Evolutionary conservation across 2,113 vertebrate species (phyloP).

Genomic region (Myotis lucifugus): DNA sequence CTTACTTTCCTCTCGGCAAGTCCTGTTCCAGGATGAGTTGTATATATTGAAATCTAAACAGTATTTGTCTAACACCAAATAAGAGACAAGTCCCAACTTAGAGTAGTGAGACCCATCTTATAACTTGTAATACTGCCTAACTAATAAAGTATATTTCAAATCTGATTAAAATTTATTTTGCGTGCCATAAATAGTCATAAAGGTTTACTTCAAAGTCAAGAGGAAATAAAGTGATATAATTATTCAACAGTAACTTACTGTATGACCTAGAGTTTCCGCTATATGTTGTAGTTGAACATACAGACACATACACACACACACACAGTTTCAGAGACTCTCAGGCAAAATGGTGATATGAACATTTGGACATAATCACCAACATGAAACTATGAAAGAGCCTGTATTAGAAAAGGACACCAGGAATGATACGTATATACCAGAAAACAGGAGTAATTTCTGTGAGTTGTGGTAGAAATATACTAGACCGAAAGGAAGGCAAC

Average conservation of each 20-base stretch:
- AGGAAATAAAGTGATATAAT: background rate
- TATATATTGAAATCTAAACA: background rate
- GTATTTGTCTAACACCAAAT: constrained; percentile 23
- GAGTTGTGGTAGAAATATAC: background rate
- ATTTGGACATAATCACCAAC: background rate
- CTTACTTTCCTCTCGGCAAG: background rate
- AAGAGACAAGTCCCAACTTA: background rate
- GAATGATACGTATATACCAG: background rate
- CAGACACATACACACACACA: background rate
- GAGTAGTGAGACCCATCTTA: background rate
- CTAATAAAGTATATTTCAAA: background rate
- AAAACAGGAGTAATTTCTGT: background rate
- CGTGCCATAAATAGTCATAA: background rate
- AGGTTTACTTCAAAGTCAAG: background rate
- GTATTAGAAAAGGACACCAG: background rate
- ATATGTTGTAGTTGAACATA: background rate
- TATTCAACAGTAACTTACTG: background rate
- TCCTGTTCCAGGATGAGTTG: background rate
- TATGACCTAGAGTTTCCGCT: background rate
- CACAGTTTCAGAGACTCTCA: background rate
- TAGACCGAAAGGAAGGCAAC: background rate
- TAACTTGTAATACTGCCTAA: background rate
- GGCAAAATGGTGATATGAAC: background rate
- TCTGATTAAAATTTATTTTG: background rate
- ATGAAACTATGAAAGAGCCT: background rate